A percentile compares a stretch with the other conserved stretches of the same genome.
Conservation (phyloP, 2,888 invertebrate genomes). For the Lampropteryx suffumata region DNA sequence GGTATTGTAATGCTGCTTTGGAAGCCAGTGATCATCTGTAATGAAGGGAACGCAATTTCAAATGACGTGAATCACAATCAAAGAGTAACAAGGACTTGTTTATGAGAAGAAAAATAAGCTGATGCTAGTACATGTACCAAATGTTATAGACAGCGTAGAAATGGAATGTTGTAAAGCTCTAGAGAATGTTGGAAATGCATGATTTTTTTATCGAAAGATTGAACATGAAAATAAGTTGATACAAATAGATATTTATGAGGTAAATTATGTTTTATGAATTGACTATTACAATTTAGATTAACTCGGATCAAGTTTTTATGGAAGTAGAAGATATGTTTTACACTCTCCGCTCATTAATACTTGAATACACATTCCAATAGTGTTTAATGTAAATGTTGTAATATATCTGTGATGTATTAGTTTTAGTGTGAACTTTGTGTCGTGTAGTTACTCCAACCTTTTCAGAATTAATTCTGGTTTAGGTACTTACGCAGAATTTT, state of each 20-base stretch:
- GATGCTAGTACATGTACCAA: no score
- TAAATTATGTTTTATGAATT: slow-evolving; percentile 6
- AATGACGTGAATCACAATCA: not conserved
- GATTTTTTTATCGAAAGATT: not conserved
- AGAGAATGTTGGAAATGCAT: no score
- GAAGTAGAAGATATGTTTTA: slow-evolving; percentile 3
- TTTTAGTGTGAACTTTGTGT: slow-evolving; percentile 20
- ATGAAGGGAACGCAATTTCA: slow-evolving; percentile 9
- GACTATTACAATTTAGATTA: slow-evolving; percentile 5
- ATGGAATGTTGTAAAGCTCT: no score
- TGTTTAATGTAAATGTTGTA: slow-evolving; percentile 33
- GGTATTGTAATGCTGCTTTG: slow-evolving; percentile 72
- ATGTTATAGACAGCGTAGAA: no score
- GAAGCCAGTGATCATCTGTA: slow-evolving; percentile 76
- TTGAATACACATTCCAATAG: slow-evolving; percentile 31
- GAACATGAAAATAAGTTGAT: not conserved
- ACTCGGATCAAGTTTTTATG: not conserved
- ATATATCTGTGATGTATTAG: slow-evolving; percentile 64
- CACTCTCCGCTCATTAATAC: slow-evolving; percentile 10
- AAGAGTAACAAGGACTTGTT: not conserved
- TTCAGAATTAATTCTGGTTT: not conserved
- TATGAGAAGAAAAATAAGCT: no score
- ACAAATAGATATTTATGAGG: not conserved
- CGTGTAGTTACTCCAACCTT: slow-evolving; percentile 3
- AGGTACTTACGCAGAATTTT: no score